A percentile compares a stretch with the other conserved stretches of the same genome.
Evolutionary conservation across 1,140 invertebrate genomes (phyloP).

Genomic region (Ectropis grisescens): DNA sequence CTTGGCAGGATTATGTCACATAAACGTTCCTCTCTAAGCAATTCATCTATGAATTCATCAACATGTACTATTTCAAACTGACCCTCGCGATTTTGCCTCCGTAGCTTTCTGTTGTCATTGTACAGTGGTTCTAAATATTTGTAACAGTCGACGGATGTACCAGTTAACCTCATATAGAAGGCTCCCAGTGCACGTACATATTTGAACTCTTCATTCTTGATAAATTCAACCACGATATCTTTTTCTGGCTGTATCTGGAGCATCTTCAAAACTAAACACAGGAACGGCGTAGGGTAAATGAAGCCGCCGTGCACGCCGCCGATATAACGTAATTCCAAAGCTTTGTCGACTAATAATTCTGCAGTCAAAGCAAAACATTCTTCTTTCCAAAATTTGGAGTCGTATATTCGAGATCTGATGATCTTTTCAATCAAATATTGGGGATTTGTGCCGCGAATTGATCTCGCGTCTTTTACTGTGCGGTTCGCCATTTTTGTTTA

Average conservation of each 20-base stretch:
- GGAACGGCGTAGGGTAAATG: constrained; percentile 97
- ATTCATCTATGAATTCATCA: constrained; percentile 98
- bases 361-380: constrained; percentile 99
- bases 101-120: constrained; percentile 96
- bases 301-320: constrained; percentile 96
- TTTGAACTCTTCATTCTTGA: constrained; percentile 99
- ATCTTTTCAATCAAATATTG: constrained; percentile 99
- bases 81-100: constrained; percentile 89
- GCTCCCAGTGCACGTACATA: constrained; percentile 97
- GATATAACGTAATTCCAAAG: constrained; percentile 94
- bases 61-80: constrained; percentile 94
- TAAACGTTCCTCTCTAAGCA: constrained; percentile 91
- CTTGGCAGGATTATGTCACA: constrained; percentile 97
- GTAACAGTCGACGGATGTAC: constrained; percentile 95
- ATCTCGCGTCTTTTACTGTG: constrained; percentile 98
- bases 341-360: constrained; percentile 98
- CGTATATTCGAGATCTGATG: constrained; percentile 97
- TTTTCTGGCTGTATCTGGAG: constrained; percentile 99
- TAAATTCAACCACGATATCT: constrained; percentile 99
- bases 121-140: constrained; percentile 99
- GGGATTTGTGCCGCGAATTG: constrained; percentile 98
- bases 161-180: constrained; percentile 94
- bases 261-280: constrained; percentile 98
- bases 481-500: constrained; percentile 99
- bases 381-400: constrained; percentile 99